phyloP scores from a whole-genome alignment of 1,140 invertebrate species.

The Drosophila subpulchrella region DNA sequence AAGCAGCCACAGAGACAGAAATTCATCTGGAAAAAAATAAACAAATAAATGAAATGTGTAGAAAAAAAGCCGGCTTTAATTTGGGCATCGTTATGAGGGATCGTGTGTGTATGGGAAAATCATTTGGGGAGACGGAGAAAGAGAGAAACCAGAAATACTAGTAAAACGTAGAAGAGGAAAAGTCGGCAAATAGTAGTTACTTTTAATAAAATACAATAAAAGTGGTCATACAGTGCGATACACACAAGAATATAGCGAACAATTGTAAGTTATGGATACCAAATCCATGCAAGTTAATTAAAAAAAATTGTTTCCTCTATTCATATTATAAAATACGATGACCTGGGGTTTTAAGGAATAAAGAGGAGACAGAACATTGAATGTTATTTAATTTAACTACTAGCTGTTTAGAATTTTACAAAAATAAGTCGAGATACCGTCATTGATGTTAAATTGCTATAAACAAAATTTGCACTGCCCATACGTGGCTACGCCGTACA shows the following conservation, averaged over 20 bases:
- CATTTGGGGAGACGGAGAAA: slow-evolving; percentile 39
- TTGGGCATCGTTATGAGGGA: slow-evolving; percentile 42
- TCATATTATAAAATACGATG: no score
- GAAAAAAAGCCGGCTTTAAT: slow-evolving; percentile 76
- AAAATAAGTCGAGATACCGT: no score
- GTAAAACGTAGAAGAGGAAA: slow-evolving; percentile 28
- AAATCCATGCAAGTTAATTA: no score
- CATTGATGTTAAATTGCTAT: no score
- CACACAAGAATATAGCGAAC: not conserved
- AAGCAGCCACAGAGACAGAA: slow-evolving; percentile 35
- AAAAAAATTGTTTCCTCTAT: no score
- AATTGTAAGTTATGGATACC: not conserved
- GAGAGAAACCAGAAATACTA: slow-evolving; percentile 52
- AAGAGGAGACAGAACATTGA: no score
- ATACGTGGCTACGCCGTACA: no score
- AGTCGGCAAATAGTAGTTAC: slow-evolving; percentile 26
- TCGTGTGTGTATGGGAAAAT: slow-evolving; percentile 20
- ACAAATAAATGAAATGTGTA: slow-evolving; percentile 64
- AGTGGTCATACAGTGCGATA: slow-evolving; percentile 28
- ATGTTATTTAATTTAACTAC: no score
- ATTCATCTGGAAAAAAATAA: slow-evolving; percentile 63
- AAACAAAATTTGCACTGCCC: no score
- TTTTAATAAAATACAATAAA: slow-evolving; percentile 48
- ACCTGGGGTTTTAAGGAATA: no score
- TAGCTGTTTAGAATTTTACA: no score